Evolutionary conservation across 2,888 invertebrate species (phyloP).

Genomic region (Bombylius major): DNA sequence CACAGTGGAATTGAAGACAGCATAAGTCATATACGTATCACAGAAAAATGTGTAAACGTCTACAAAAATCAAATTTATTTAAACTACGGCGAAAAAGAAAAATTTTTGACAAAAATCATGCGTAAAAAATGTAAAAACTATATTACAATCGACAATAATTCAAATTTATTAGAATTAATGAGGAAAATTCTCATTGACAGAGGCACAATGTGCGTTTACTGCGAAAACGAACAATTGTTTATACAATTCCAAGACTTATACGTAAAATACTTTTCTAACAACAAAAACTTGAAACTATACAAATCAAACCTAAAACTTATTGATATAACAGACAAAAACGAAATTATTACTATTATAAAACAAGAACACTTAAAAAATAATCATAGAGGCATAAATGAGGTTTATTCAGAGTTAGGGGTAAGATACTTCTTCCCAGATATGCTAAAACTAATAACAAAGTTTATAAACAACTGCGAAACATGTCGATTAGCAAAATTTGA

Average conservation of each 20-base stretch:
- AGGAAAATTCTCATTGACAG: background rate
- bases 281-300: background rate
- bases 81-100: background rate
- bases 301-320: background rate
- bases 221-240: background rate
- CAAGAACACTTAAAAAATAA: background rate
- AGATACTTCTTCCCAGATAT: background rate
- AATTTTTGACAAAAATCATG: background rate
- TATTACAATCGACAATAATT: background rate
- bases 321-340: background rate
- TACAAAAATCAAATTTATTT: slow-evolving; percentile 4
- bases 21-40: background rate
- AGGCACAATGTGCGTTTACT: background rate
- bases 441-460: background rate
- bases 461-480: slow-evolving; percentile 1
- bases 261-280: background rate
- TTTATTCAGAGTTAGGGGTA: background rate
- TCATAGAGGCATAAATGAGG: slow-evolving; percentile 1
- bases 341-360: background rate
- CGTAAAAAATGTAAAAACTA: slow-evolving; percentile 1
- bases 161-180: background rate
- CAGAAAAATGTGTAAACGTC: slow-evolving; percentile 1
- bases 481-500: slow-evolving; percentile 2
- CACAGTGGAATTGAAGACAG: background rate
- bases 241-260: background rate